Conservation (phyloP, 2,113 vertebrate species). For the Otocyon megalotis region DNA sequence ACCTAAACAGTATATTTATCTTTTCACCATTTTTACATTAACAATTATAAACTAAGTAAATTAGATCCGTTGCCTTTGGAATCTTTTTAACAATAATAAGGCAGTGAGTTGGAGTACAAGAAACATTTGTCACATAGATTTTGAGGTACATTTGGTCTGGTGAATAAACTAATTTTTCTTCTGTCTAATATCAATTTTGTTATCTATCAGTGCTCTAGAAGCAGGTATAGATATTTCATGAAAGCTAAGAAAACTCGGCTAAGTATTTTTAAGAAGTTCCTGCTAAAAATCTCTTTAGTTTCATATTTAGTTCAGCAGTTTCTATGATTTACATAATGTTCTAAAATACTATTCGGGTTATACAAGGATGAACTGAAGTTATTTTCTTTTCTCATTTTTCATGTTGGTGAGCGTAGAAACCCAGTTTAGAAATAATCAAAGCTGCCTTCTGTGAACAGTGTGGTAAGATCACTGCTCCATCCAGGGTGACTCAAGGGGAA, state of each 20-base stretch:
- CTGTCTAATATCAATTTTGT: background rate
- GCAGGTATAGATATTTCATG: slow-evolving; percentile 24
- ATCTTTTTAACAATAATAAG: background rate
- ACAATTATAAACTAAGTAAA: slow-evolving; percentile 57
- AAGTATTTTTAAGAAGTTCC: slow-evolving; percentile 67
- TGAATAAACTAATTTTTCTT: slow-evolving; percentile 60
- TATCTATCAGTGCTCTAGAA: slow-evolving; percentile 53
- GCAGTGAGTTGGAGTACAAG: slow-evolving; percentile 27
- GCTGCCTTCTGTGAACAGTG: background rate
- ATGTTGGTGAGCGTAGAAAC: slow-evolving; percentile 17
- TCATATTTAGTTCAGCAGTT: slow-evolving; percentile 20
- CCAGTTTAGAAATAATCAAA: background rate
- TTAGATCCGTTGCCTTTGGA: slow-evolving; percentile 53
- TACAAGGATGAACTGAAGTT: background rate
- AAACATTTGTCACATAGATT: background rate
- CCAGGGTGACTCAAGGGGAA: background rate
- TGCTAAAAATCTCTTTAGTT: slow-evolving; percentile 52
- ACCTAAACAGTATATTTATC: slow-evolving; percentile 45
- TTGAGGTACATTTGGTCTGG: background rate
- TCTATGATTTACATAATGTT: slow-evolving; percentile 44
- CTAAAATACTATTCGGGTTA: slow-evolving; percentile 12
- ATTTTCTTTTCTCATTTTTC: slow-evolving; percentile 29
- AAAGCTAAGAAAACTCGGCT: slow-evolving; percentile 35
- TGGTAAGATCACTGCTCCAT: background rate
- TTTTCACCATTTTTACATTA: slow-evolving; percentile 71